phyloP scores from a whole-genome alignment of 2,797 vertebrate genomes.

The Synanceia verrucosa region DNA sequence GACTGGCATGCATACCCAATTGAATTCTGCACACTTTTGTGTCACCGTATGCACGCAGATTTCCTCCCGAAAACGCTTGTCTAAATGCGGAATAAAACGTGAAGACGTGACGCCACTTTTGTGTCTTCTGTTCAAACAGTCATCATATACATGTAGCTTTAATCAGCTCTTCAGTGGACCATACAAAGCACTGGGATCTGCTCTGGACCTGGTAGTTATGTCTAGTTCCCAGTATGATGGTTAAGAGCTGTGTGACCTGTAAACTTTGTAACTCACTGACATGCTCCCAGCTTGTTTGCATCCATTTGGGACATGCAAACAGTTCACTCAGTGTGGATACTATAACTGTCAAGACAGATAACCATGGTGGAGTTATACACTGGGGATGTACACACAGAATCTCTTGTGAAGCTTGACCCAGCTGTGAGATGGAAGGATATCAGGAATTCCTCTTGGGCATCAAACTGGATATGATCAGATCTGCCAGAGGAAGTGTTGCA shows the following conservation, averaged over 20 bases:
- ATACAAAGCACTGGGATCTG: not conserved
- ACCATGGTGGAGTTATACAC: not conserved
- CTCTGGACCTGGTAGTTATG: not conserved
- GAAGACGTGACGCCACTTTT: no score
- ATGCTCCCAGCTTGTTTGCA: slow-evolving; percentile 2
- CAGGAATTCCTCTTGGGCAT: not conserved
- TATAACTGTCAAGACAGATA: not conserved
- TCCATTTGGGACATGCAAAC: not conserved
- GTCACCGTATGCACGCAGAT: no score
- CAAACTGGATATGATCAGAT: not conserved
- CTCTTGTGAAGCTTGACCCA: not conserved
- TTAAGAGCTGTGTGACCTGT: slow-evolving; percentile 1
- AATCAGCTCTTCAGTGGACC: slow-evolving; percentile 1
- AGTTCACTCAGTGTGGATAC: not conserved
- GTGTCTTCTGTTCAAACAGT: no score
- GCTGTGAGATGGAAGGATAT: not conserved
- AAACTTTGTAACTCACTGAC: not conserved
- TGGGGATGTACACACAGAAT: not conserved
- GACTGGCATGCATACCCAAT: no score
- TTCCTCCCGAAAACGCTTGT: no score
- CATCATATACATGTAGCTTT: no score
- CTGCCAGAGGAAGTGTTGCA: not conserved
- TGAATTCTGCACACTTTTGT: no score
- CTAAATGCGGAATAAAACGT: no score
- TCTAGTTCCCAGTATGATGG: not conserved